Evolutionary conservation across 2,888 invertebrate species (phyloP).

Genomic region (Dryomyza anilis): DNA sequence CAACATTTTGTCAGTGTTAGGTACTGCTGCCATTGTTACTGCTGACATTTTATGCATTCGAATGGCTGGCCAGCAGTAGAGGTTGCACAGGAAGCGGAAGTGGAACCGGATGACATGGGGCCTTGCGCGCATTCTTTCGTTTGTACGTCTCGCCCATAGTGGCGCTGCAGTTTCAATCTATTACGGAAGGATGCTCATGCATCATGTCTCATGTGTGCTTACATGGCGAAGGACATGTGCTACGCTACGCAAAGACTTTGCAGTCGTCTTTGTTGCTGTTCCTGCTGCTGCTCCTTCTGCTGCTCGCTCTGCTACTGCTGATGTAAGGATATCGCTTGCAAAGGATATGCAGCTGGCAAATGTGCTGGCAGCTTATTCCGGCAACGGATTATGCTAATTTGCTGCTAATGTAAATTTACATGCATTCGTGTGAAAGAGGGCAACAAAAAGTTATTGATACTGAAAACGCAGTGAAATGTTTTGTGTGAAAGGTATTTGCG

Average conservation of each 20-base stretch:
- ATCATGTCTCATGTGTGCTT: constrained; percentile 16
- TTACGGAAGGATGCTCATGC: constrained; percentile 13
- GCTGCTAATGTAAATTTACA: constrained; percentile 34
- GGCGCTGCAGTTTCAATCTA: constrained; percentile 5
- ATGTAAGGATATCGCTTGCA: constrained; percentile 8
- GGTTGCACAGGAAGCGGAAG: too few species aligned
- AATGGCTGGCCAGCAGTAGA: too few species aligned
- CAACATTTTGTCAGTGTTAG: background rate
- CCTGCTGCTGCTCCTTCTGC: constrained; percentile 13
- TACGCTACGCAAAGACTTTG: constrained; percentile 15
- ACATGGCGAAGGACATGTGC: constrained; percentile 10
- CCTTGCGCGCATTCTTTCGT: too few species aligned
- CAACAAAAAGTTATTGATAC: background rate
- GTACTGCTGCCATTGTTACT: background rate
- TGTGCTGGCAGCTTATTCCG: constrained; percentile 35
- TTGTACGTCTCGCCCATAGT: too few species aligned
- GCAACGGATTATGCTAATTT: constrained; percentile 40
- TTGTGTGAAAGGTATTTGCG: too few species aligned
- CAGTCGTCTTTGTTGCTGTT: constrained; percentile 15
- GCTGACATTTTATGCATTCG: background rate
- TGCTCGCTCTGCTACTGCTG: constrained; percentile 16
- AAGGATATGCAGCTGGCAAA: constrained; percentile 26
- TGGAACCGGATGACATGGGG: too few species aligned
- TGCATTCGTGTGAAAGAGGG: background rate
- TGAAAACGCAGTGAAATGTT: too few species aligned